Evolutionary conservation across 2,888 invertebrate genomes (phyloP).

Genomic region (Drosophila neonasuta): DNA sequence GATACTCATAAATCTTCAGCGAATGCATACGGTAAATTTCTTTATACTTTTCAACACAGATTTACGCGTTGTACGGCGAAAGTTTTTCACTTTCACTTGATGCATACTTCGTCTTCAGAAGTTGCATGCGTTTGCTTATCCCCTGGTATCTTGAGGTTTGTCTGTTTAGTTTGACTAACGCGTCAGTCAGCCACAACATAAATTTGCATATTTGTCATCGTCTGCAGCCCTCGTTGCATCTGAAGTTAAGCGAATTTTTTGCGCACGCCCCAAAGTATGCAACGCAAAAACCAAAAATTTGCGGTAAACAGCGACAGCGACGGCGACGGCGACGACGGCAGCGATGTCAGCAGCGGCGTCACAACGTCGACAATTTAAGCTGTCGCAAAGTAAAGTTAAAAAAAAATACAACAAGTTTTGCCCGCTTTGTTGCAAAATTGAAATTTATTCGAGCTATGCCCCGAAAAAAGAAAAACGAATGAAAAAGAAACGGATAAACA

Average conservation of each 20-base stretch:
- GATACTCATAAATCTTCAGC: slow-evolving; percentile 63
- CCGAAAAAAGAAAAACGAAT: slow-evolving; percentile 23
- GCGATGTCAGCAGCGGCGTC: slow-evolving; percentile 49
- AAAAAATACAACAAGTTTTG: slow-evolving; percentile 40
- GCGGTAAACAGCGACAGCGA: slow-evolving; percentile 64
- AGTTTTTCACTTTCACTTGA: slow-evolving; percentile 74
- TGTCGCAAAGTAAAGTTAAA: slow-evolving; percentile 42
- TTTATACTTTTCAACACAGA: slow-evolving; percentile 59
- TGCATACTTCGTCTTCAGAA: slow-evolving; percentile 50
- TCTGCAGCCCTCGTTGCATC: slow-evolving; percentile 37
- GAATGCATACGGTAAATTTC: slow-evolving; percentile 63
- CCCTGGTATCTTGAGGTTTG: slow-evolving; percentile 19
- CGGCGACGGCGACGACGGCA: slow-evolving; percentile 22
- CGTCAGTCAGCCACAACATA: slow-evolving; percentile 67
- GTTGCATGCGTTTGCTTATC: slow-evolving; percentile 10
- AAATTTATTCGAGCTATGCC: slow-evolving; percentile 68
- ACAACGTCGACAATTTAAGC: slow-evolving; percentile 69
- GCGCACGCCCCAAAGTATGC: slow-evolving; percentile 53
- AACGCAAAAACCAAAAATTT: slow-evolving; percentile 70
- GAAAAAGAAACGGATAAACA: slow-evolving; percentile 65
- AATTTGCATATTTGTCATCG: slow-evolving; percentile 76
- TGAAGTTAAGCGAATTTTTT: slow-evolving; percentile 18
- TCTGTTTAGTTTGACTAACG: slow-evolving; percentile 44
- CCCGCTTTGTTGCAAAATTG: slow-evolving; percentile 63
- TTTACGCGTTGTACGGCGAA: slow-evolving; percentile 65